Conservation (phyloP, 2,888 invertebrate species). For the Desoria tigrina region DNA sequence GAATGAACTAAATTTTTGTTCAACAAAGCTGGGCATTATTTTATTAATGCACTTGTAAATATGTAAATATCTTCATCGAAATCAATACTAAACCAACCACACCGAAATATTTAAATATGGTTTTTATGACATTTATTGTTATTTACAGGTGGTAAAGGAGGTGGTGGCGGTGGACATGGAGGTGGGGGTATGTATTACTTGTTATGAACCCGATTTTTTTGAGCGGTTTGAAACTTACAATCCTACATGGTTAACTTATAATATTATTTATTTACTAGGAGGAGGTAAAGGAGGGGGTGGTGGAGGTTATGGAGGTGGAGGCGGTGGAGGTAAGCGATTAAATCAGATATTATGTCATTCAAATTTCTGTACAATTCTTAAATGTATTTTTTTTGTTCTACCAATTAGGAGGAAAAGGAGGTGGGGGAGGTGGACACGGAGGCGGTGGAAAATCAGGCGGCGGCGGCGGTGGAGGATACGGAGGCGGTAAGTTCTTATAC, state of each 20-base stretch:
- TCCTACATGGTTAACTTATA: too few relatives aligned
- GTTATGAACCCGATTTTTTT: too few relatives aligned
- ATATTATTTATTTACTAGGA: too few relatives aligned
- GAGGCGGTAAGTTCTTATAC: constrained; percentile 1
- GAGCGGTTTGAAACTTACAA: too few relatives aligned
- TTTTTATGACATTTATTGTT: neutral
- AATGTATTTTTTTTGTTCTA: neutral
- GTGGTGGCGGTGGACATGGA: neutral
- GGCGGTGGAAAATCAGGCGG: neutral
- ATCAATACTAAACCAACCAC: too few relatives aligned
- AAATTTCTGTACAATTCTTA: too few relatives aligned
- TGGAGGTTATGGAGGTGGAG: neutral
- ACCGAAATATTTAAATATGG: neutral
- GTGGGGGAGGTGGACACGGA: neutral
- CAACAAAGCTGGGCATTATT: too few relatives aligned
- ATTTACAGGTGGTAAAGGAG: neutral
- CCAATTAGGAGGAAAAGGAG: constrained; percentile 2
- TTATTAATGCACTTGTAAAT: too few relatives aligned
- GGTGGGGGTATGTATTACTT: neutral
- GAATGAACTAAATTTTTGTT: too few relatives aligned
- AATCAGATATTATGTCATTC: neutral
- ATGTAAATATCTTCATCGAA: too few relatives aligned
- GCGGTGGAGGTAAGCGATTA: neutral
- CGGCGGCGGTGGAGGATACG: constrained; percentile 3
- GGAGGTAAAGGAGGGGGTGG: too few relatives aligned